Evolutionary conservation across 23 tunicate genomes (phyloP).

Genomic region (Ascidia mentula): DNA sequence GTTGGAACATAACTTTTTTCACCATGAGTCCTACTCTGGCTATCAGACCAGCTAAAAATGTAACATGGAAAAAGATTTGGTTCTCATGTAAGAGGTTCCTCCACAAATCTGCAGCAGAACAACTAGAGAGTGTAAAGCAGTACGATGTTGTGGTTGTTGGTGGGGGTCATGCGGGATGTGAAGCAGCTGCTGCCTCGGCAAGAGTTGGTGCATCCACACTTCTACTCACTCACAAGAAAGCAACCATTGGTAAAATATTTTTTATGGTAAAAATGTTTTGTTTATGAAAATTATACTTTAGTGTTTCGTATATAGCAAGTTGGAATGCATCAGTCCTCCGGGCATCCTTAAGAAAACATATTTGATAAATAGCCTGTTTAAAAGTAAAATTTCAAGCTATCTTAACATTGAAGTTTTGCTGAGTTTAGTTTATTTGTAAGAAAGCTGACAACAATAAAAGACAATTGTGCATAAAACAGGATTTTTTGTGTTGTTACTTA

Average conservation of each 20-base stretch:
- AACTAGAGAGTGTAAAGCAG: not conserved
- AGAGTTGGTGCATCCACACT: slow-evolving; percentile 86
- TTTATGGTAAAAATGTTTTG: too few species aligned
- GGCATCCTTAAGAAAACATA: too few species aligned
- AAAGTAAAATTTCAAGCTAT: too few species aligned
- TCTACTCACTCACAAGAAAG: slow-evolving; percentile 76
- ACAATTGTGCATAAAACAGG: too few species aligned
- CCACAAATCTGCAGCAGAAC: not conserved
- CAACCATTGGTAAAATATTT: slow-evolving; percentile 63
- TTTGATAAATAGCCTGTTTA: too few species aligned
- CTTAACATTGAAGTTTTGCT: too few species aligned
- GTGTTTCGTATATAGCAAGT: too few species aligned
- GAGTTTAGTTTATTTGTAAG: too few species aligned
- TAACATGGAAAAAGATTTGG: not conserved
- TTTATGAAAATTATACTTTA: too few species aligned
- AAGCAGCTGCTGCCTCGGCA: slow-evolving; percentile 94
- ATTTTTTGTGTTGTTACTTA: too few species aligned
- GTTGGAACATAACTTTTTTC: not conserved
- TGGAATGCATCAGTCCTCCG: too few species aligned
- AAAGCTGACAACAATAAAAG: too few species aligned
- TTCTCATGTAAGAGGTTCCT: not conserved
- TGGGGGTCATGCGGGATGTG: slow-evolving; percentile 99
- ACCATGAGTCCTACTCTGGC: not conserved
- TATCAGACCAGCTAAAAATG: not conserved
- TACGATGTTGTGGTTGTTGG: slow-evolving; percentile 93